Conservation (phyloP, 1,140 invertebrate species). For the Orchestia grillus region DNA sequence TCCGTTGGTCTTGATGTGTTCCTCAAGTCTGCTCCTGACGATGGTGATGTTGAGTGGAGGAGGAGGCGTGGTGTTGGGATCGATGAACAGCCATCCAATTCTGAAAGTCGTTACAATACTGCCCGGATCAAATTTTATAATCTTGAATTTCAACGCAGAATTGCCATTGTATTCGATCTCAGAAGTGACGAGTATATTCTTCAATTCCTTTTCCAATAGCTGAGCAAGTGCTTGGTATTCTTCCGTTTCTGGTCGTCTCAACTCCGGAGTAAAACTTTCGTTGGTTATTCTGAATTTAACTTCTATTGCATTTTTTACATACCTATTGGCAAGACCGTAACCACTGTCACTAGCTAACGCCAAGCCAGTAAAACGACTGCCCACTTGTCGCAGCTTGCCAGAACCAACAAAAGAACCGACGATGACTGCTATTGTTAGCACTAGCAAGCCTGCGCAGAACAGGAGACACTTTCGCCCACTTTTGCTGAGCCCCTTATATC, state of each 20-base stretch:
- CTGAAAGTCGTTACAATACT: slow-evolving; percentile 31
- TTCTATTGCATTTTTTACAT: slow-evolving; percentile 51
- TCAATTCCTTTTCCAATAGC: slow-evolving; percentile 25
- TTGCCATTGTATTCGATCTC: slow-evolving; percentile 52
- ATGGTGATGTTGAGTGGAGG: slow-evolving; percentile 39
- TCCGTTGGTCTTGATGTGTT: not conserved
- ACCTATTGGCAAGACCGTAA: not conserved
- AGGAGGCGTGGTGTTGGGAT: slow-evolving; percentile 18
- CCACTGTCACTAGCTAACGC: slow-evolving; percentile 7
- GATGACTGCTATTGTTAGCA: slow-evolving; percentile 56
- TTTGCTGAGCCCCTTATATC: slow-evolving; percentile 28
- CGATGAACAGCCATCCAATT: slow-evolving; percentile 27
- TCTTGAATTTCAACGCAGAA: slow-evolving; percentile 9
- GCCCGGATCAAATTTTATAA: slow-evolving; percentile 38
- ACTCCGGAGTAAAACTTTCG: slow-evolving; percentile 25
- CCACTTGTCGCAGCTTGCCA: slow-evolving; percentile 26
- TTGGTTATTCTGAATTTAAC: slow-evolving; percentile 54
- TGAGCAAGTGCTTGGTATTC: slow-evolving; percentile 53
- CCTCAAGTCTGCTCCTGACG: slow-evolving; percentile 19
- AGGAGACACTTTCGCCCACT: slow-evolving; percentile 57
- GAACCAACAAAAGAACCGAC: slow-evolving; percentile 57
- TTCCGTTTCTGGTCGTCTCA: not conserved
- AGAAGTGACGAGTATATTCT: slow-evolving; percentile 22
- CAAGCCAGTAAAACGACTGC: not conserved
- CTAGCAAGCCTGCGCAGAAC: slow-evolving; percentile 53